Conservation (phyloP, 2,113 vertebrate genomes). For the Cryptomyrus ogoouensis region DNA sequence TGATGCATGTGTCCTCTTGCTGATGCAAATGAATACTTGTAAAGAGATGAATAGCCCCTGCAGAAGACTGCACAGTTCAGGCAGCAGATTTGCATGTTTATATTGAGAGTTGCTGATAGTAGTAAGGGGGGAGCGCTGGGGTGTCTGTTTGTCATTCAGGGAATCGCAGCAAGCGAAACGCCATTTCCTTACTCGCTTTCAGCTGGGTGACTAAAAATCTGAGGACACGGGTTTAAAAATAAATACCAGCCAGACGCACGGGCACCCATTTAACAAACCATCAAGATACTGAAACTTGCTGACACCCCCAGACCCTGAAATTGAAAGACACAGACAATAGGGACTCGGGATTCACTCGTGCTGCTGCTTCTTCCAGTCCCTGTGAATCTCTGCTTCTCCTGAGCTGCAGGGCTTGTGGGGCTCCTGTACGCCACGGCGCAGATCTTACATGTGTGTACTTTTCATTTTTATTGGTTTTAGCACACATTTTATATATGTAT, state of each 20-base stretch:
- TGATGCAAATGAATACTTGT: constrained; percentile 80
- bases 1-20: constrained; percentile 80
- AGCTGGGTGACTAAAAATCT: constrained; percentile 55
- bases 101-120: constrained; percentile 79
- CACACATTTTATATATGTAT: background rate
- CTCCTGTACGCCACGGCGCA: background rate
- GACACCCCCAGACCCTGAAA: background rate
- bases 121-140: constrained; percentile 62
- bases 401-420: background rate
- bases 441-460: background rate
- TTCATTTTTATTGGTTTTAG: background rate
- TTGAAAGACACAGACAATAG: background rate
- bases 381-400: background rate
- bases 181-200: constrained; percentile 66
- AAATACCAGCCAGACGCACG: background rate
- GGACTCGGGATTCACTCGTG: background rate
- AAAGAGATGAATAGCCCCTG: constrained; percentile 81
- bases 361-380: background rate
- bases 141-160: constrained; percentile 80
- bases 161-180: constrained; percentile 83
- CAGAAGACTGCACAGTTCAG: constrained; percentile 76
- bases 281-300: background rate
- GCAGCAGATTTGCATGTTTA: constrained; percentile 81
- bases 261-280: background rate
- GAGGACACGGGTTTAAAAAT: constrained; percentile 35